These are phyloP conservation scores for Aphrocallistes beatrix DNA, from an alignment of 37 sponge, comb jelly and placozoan species.

Conservation along the genomic window DNA sequence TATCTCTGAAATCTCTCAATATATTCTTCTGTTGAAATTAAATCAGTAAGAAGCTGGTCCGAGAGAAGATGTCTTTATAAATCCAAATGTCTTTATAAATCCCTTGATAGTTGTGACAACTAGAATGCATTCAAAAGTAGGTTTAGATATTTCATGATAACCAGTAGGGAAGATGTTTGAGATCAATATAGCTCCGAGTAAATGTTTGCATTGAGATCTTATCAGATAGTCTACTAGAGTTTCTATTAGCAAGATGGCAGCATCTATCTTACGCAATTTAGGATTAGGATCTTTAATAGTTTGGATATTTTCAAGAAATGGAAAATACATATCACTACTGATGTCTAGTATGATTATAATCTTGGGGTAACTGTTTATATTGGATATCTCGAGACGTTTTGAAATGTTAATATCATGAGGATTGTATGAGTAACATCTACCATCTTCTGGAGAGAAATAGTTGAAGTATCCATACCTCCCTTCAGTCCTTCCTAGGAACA, in stretches of 20 bases:
- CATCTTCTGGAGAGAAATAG: not conserved
- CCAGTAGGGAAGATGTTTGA: not conserved
- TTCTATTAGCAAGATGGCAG: not conserved
- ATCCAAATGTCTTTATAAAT: too few species aligned
- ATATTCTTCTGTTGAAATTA: too few species aligned
- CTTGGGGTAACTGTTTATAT: not conserved
- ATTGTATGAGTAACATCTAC: not conserved
- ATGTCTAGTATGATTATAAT: not conserved
- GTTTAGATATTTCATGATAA: not conserved
- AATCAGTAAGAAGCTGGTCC: too few species aligned
- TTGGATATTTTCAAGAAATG: not conserved
- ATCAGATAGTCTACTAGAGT: not conserved
- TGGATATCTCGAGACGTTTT: not conserved
- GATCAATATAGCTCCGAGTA: not conserved
- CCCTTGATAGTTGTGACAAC: not conserved
- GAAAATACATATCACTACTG: not conserved
- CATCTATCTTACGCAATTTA: not conserved
- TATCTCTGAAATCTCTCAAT: too few species aligned
- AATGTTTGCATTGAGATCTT: not conserved
- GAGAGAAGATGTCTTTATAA: too few species aligned
- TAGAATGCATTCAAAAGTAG: not conserved
- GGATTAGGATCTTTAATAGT: not conserved
- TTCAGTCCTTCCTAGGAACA: not conserved
- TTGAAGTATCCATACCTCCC: constrained; percentile 5
- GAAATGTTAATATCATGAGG: not conserved